phyloP scores from a whole-genome alignment of 2,113 vertebrate genomes.

The Stegostoma tigrinum region DNA sequence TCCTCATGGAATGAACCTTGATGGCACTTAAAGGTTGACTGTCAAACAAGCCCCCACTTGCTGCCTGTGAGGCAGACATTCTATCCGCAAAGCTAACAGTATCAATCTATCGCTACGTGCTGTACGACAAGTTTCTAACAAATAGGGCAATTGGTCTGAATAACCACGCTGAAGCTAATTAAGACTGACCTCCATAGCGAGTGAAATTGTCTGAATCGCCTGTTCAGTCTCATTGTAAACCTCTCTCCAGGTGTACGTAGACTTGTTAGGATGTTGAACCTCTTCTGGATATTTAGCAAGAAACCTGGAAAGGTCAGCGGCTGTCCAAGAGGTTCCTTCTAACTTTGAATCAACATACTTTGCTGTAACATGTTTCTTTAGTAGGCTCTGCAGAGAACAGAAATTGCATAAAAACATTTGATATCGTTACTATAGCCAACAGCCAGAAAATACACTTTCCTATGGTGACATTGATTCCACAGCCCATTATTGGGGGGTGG shows the following conservation, averaged over 20 bases:
- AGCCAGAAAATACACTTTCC: no score
- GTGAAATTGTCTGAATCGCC: conserved; percentile 79
- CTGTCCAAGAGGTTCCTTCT: conserved; percentile 67
- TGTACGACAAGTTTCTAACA: neutral
- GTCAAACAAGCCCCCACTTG: neutral
- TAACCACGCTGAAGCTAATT: neutral
- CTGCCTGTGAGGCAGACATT: neutral
- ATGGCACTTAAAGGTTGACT: neutral
- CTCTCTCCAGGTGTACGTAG: conserved; percentile 76
- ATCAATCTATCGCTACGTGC: no score
- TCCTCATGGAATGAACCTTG: neutral
- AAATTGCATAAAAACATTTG: neutral
- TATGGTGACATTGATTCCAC: neutral
- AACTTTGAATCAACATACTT: conserved; percentile 62
- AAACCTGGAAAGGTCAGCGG: conserved; percentile 66
- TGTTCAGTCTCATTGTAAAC: conserved; percentile 87
- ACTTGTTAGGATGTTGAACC: conserved; percentile 46
- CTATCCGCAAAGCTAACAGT: neutral
- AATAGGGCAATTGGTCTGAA: neutral
- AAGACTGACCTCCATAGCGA: conserved; percentile 86
- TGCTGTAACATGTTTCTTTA: conserved; percentile 65
- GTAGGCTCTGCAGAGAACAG: conserved; percentile 57
- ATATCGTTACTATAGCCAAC: neutral
- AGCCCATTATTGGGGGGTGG: no score
- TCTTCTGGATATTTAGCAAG: conserved; percentile 67